Conservation (phyloP, 2,797 vertebrate genomes). For the Lacerta agilis region DNA sequence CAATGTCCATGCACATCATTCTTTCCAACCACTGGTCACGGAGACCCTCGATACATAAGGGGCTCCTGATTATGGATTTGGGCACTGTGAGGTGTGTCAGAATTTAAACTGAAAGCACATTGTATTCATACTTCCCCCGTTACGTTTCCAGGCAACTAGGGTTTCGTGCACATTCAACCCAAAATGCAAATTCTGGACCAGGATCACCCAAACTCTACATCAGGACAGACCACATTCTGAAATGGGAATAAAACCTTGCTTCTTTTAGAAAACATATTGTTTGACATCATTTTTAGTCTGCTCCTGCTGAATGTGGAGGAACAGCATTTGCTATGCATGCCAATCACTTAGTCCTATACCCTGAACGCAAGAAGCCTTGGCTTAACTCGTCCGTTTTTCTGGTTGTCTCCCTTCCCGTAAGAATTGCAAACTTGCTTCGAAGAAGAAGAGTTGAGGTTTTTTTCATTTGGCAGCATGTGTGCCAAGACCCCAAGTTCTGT, state of each 20-base stretch:
- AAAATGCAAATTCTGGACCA: background rate
- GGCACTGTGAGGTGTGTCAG: background rate
- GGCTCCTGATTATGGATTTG: background rate
- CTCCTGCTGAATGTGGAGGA: background rate
- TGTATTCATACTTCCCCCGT: background rate
- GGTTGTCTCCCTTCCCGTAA: background rate
- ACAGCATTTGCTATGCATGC: background rate
- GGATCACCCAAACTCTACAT: background rate
- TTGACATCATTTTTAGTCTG: background rate
- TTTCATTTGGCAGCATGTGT: background rate
- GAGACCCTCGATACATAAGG: background rate
- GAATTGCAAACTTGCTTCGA: background rate
- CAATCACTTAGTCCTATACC: too few relatives aligned
- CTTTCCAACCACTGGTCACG: background rate
- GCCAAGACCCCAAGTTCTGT: background rate
- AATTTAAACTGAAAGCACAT: background rate
- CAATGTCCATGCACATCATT: too few relatives aligned
- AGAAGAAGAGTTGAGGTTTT: background rate
- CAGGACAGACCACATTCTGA: background rate
- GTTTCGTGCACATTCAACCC: background rate
- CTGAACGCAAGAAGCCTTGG: background rate
- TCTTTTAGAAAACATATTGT: too few relatives aligned
- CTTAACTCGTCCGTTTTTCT: background rate
- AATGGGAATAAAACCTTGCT: background rate
- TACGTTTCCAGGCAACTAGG: background rate